Evolutionary conservation across 2,113 vertebrate species (phyloP).

Genomic region (Silurus meridionalis): DNA sequence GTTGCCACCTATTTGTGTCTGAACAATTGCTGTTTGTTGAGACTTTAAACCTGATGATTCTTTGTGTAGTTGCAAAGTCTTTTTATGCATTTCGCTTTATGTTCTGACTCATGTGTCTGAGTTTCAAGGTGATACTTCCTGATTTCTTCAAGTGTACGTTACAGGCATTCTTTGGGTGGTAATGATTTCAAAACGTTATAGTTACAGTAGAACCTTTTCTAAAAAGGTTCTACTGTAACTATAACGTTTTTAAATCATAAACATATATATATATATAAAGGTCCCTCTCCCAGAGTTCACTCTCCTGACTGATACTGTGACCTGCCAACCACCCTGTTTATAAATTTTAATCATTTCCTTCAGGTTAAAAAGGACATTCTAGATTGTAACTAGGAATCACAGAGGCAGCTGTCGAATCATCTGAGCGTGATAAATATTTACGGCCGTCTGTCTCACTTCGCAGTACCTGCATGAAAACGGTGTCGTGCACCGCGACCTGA

Average conservation of each 20-base stretch:
- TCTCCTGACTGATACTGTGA: background rate
- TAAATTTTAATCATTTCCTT: background rate
- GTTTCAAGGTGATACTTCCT: background rate
- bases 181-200: background rate
- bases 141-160: background rate
- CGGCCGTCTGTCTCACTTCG: slow-evolving; percentile 42
- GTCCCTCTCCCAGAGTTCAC: background rate
- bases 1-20: background rate
- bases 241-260: background rate
- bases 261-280: too few species aligned
- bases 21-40: too few species aligned
- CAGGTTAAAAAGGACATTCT: slow-evolving; percentile 9
- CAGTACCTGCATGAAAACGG: slow-evolving; percentile 89
- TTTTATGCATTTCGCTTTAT: background rate
- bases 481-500: slow-evolving; percentile 86
- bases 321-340: background rate
- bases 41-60: background rate
- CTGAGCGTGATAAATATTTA: slow-evolving; percentile 13
- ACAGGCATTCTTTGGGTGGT: background rate
- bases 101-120: background rate
- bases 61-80: background rate
- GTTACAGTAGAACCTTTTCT: background rate
- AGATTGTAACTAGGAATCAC: background rate
- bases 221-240: background rate
- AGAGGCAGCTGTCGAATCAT: background rate